phyloP scores from a whole-genome alignment of 2,888 invertebrate species.

The Acleris laterana region DNA sequence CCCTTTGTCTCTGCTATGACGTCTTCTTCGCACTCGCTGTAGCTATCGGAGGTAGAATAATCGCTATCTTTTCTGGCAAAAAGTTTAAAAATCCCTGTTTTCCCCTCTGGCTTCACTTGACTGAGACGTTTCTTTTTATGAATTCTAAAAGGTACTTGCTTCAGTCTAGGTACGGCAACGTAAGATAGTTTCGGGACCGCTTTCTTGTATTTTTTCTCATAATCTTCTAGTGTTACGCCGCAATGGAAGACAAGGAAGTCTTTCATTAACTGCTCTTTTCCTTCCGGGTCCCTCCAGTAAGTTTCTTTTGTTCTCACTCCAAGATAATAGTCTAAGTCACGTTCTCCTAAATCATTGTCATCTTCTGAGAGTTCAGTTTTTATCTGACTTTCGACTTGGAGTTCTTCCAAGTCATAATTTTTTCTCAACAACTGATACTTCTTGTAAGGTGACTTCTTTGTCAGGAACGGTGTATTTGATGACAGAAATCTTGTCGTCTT shows the following conservation, averaged over 20 bases:
- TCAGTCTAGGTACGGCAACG: conserved; percentile 60
- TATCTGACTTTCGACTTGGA: conserved; percentile 39
- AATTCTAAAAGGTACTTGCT: conserved; percentile 78
- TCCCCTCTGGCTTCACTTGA: conserved; percentile 57
- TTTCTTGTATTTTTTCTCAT: conserved; percentile 61
- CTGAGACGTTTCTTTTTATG: conserved; percentile 62
- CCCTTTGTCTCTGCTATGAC: conserved; percentile 44
- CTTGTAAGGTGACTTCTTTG: conserved; percentile 69
- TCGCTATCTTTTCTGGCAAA: conserved; percentile 72
- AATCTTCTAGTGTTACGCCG: conserved; percentile 72
- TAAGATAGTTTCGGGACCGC: conserved; percentile 52
- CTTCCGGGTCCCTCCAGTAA: conserved; percentile 73
- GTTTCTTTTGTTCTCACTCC: conserved; percentile 71
- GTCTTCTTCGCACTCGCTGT: conserved; percentile 74
- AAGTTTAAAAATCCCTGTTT: conserved; percentile 68
- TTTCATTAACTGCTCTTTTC: conserved; percentile 72
- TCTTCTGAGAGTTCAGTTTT: conserved; percentile 48
- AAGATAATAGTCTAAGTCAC: conserved; percentile 74
- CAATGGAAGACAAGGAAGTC: conserved; percentile 76
- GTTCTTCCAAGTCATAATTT: conserved; percentile 54
- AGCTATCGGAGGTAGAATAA: conserved; percentile 73
- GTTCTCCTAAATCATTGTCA: conserved; percentile 63
- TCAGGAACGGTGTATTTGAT: conserved; percentile 65
- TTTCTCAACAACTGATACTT: conserved; percentile 56
- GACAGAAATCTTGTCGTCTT: conserved; percentile 76